These are phyloP conservation scores for Tricholaema leucomelas DNA, from an alignment of 2,113 vertebrate species.

Conservation along the genomic window DNA sequence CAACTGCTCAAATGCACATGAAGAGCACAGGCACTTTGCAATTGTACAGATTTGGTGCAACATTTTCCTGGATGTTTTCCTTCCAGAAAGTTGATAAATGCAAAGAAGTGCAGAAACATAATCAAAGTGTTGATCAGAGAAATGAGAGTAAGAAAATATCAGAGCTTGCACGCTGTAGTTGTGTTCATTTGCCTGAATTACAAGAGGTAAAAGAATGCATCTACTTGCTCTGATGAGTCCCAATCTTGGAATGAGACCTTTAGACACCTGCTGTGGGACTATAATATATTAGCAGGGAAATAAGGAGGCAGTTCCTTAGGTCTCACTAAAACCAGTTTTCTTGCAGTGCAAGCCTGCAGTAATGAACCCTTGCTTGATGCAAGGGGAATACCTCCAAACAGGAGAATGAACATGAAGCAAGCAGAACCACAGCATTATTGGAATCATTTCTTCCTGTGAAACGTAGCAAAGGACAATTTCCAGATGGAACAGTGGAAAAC, in stretches of 20 bases:
- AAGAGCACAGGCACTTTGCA: not conserved
- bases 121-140: not conserved
- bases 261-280: not conserved
- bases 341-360: not conserved
- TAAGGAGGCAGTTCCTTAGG: not conserved
- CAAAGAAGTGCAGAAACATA: not conserved
- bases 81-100: not conserved
- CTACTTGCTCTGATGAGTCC: not conserved
- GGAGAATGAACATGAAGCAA: not conserved
- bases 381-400: not conserved
- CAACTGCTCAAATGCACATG: not conserved
- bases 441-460: not conserved
- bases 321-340: not conserved
- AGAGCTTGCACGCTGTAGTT: not conserved
- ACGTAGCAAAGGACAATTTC: not conserved
- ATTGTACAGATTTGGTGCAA: not conserved
- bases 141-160: not conserved
- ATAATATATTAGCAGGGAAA: not conserved
- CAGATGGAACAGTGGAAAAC: not conserved
- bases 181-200: not conserved
- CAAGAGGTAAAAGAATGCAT: not conserved
- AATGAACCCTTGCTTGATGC: not conserved
- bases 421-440: not conserved
- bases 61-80: not conserved
- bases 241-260: not conserved